These are phyloP conservation scores for Urocyon cinereoargenteus DNA, from an alignment of 2,797 vertebrate species.

Conservation along the genomic window DNA sequence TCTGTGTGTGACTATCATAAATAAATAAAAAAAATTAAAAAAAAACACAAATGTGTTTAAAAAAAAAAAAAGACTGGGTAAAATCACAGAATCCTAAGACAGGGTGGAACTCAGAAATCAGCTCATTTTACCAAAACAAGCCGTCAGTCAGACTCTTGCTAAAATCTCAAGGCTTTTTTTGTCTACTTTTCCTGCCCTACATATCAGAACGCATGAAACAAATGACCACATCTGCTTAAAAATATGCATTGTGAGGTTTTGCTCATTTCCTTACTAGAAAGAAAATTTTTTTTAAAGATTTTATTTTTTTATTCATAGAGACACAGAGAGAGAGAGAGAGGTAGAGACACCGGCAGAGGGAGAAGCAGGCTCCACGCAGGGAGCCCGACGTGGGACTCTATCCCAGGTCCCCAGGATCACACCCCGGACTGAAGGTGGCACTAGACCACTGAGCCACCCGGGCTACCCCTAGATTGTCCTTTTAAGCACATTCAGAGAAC, in stretches of 20 bases:
- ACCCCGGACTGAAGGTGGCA: too few species aligned
- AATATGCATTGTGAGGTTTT: background rate
- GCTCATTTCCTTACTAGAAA: background rate
- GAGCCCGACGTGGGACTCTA: too few species aligned
- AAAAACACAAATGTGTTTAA: too few species aligned
- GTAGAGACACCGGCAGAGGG: too few species aligned
- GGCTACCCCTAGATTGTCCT: background rate
- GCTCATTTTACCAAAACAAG: background rate
- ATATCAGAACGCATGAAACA: constrained; percentile 17
- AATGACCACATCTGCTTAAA: constrained; percentile 15
- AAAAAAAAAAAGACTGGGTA: background rate
- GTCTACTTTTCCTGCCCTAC: background rate
- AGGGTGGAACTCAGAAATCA: background rate
- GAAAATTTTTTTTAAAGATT: background rate
- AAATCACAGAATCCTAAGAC: background rate
- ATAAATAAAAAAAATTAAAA: too few species aligned
- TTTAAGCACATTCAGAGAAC: background rate
- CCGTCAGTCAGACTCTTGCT: background rate
- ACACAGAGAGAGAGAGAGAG: too few species aligned
- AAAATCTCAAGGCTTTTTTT: background rate
- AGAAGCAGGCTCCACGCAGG: too few species aligned
- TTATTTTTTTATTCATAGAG: too few species aligned
- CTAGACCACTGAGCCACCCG: too few species aligned
- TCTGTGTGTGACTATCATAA: too few species aligned
- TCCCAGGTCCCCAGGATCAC: too few species aligned